Conservation (phyloP, 2,113 vertebrate species). For the Larimichthys polyactis region DNA sequence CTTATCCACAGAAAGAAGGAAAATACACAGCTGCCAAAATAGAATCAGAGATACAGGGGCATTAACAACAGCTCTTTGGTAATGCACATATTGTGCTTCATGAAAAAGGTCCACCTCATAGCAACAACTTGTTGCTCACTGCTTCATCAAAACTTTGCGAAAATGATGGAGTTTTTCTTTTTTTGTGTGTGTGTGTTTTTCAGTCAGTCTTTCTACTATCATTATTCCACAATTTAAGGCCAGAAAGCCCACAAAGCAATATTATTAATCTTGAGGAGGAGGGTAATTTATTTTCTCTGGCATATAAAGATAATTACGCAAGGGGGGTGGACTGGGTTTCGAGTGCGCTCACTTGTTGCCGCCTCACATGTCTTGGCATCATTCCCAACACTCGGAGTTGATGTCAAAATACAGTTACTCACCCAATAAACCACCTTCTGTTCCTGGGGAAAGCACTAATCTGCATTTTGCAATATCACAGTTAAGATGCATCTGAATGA, state of each 20-base stretch:
- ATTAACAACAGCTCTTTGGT: constrained; percentile 6
- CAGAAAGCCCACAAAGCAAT: constrained; percentile 54
- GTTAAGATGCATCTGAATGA: constrained; percentile 33
- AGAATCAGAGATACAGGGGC: not conserved
- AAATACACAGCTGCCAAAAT: not conserved
- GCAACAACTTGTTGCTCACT: not conserved
- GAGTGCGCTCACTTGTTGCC: constrained; percentile 44
- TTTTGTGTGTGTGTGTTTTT: not conserved
- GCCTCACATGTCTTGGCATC: constrained; percentile 55
- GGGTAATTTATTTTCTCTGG: constrained; percentile 77
- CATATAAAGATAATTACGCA: constrained; percentile 71
- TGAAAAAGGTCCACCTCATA: no score
- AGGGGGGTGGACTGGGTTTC: constrained; percentile 48
- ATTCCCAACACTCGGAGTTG: constrained; percentile 48
- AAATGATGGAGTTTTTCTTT: not conserved
- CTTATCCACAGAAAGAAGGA: not conserved
- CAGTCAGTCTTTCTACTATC: constrained; percentile 45
- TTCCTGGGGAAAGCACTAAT: constrained; percentile 31
- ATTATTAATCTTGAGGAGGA: constrained; percentile 73
- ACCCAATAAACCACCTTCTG: constrained; percentile 35
- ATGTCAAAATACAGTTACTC: constrained; percentile 63
- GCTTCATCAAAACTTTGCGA: constrained; percentile 20
- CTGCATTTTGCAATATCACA: constrained; percentile 40
- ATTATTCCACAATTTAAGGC: constrained; percentile 60
- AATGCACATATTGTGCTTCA: not conserved